Evolutionary conservation across 2,113 vertebrate genomes (phyloP).

Genomic region (Entelurus aequoreus): DNA sequence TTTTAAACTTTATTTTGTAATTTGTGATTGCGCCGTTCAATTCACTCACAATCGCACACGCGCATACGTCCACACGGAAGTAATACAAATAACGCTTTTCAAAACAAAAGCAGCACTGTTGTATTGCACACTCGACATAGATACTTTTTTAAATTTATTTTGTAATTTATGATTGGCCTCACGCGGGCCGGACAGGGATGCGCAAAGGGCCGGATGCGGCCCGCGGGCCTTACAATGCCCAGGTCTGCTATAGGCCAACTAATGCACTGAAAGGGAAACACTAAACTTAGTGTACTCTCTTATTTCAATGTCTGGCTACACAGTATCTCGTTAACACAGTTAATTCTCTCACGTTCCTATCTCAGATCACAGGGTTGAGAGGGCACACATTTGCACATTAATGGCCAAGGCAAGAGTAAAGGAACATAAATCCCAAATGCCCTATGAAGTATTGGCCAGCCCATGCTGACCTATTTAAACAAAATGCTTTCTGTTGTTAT

Average conservation of each 20-base stretch:
- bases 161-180: no score
- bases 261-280: slow-evolving; percentile 35
- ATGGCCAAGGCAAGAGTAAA: slow-evolving; percentile 84
- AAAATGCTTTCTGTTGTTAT: slow-evolving; percentile 69
- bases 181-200: no score
- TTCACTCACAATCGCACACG: no score
- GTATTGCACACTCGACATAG: no score
- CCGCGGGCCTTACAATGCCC: no score
- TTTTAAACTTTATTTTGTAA: no score
- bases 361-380: slow-evolving; percentile 83
- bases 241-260: slow-evolving; percentile 1
- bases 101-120: no score
- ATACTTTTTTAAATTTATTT: no score
- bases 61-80: no score
- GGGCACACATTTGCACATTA: slow-evolving; percentile 97
- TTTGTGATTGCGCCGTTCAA: no score
- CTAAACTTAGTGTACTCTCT: slow-evolving; percentile 56
- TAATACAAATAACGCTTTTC: no score
- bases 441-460: slow-evolving; percentile 80
- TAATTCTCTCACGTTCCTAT: slow-evolving; percentile 85
- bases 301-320: slow-evolving; percentile 78
- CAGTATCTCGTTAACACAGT: slow-evolving; percentile 81
- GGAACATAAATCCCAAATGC: slow-evolving; percentile 73
- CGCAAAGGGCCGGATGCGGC: no score
- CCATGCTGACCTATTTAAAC: slow-evolving; percentile 91